Evolutionary conservation across 2,797 vertebrate species (phyloP).

Genomic region (Clarias pachynema): DNA sequence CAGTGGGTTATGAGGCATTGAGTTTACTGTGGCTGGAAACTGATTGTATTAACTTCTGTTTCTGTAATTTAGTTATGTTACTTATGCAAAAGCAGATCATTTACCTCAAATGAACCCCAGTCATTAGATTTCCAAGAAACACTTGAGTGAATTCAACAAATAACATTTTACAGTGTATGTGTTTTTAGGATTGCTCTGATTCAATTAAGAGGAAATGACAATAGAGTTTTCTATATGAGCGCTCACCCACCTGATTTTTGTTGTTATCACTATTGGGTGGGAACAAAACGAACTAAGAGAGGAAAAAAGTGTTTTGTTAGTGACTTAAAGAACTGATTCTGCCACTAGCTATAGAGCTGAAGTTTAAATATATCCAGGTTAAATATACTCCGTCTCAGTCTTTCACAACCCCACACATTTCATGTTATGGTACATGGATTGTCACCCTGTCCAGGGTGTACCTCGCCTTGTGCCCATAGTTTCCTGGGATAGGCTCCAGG

Average conservation of each 20-base stretch:
- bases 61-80: slow-evolving; percentile 7
- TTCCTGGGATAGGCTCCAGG: too few species aligned
- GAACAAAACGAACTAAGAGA: not conserved
- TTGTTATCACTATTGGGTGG: not conserved
- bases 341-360: not conserved
- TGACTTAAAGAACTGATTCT: not conserved
- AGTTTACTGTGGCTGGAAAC: not conserved
- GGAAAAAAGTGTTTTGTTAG: not conserved
- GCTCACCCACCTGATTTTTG: slow-evolving; percentile 19
- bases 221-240: not conserved
- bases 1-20: not conserved
- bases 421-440: not conserved
- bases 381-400: not conserved
- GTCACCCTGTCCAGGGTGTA: too few species aligned
- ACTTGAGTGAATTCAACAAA: slow-evolving; percentile 13
- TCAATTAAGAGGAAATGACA: slow-evolving; percentile 27
- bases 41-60: slow-evolving; percentile 9
- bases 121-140: slow-evolving; percentile 11
- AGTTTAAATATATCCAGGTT: not conserved
- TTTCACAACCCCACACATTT: not conserved
- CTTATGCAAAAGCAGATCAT: slow-evolving; percentile 11
- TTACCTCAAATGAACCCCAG: slow-evolving; percentile 2
- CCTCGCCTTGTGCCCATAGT: too few species aligned
- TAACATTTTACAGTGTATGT: slow-evolving; percentile 8
- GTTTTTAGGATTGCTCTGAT: slow-evolving; percentile 24